Percentiles rank a stretch among this genome's conserved stretches.
These are phyloP conservation scores for Miniopterus natalensis DNA, from an alignment of 2,113 vertebrate species.

Conservation along the genomic window DNA sequence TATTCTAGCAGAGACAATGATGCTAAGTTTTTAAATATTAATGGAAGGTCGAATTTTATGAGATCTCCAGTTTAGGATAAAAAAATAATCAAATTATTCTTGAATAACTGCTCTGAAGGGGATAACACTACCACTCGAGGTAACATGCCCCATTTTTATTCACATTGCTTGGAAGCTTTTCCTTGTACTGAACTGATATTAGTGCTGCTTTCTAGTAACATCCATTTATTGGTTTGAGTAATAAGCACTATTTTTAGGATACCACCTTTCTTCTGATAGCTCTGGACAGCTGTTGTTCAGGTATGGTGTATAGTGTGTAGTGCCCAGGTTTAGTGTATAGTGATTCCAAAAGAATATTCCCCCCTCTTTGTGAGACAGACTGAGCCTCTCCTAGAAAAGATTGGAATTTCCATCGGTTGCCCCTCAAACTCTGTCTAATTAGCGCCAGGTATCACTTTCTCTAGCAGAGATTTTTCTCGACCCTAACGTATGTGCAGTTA, in stretches of 20 bases:
- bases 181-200: not conserved
- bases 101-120: not conserved
- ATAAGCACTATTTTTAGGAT: constrained; percentile 31
- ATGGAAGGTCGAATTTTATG: constrained; percentile 33
- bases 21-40: constrained; percentile 14
- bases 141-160: not conserved
- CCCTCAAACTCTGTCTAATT: not conserved
- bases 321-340: not conserved
- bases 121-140: not conserved
- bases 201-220: constrained; percentile 3
- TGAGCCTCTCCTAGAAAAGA: not conserved
- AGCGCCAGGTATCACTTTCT: not conserved
- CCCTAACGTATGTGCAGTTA: not conserved
- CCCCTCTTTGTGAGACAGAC: not conserved
- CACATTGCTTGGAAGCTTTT: constrained; percentile 11
- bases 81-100: constrained; percentile 4
- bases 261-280: not conserved
- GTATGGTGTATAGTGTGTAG: not conserved
- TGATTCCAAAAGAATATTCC: not conserved
- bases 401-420: not conserved
- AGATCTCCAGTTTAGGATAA: not conserved
- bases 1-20: not conserved
- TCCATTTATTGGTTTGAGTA: constrained; percentile 34
- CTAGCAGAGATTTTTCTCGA: not conserved
- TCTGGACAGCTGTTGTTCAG: not conserved